Conservation (phyloP, 2,113 vertebrate species). For the Gracilinanus agilis region DNA sequence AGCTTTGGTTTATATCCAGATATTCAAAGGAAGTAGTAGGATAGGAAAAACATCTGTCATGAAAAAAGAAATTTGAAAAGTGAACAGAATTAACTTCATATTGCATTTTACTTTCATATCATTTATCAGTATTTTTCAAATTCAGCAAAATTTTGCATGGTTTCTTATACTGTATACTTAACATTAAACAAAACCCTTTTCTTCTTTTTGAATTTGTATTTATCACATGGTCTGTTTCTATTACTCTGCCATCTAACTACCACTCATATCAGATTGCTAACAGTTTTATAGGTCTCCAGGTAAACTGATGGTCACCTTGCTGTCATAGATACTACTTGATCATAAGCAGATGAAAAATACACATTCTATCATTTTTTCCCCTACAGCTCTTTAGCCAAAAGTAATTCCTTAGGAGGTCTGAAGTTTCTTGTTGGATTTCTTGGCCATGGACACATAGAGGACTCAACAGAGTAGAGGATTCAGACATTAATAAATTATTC, state of each 20-base stretch:
- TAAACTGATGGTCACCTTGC: not conserved
- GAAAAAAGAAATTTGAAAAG: slow-evolving; percentile 33
- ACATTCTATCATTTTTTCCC: not conserved
- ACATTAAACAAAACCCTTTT: not conserved
- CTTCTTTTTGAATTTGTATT: not conserved
- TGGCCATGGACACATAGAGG: not conserved
- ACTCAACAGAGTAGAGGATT: not conserved
- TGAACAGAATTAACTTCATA: not conserved
- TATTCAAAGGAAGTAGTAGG: not conserved
- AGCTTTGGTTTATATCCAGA: not conserved
- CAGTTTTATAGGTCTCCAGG: not conserved
- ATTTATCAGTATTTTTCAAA: slow-evolving; percentile 3
- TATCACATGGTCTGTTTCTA: not conserved
- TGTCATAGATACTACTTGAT: not conserved
- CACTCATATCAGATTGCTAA: not conserved
- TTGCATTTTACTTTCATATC: not conserved
- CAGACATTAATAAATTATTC: not conserved
- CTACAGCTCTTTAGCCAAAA: not conserved
- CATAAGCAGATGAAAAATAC: not conserved
- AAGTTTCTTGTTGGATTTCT: not conserved
- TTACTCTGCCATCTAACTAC: slow-evolving; percentile 4
- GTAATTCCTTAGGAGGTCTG: not conserved
- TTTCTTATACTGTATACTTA: not conserved
- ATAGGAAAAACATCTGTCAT: not conserved
- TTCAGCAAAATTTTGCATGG: not conserved